Evolutionary conservation across 2,888 invertebrate genomes (phyloP).

Genomic region (Encarsia formosa): DNA sequence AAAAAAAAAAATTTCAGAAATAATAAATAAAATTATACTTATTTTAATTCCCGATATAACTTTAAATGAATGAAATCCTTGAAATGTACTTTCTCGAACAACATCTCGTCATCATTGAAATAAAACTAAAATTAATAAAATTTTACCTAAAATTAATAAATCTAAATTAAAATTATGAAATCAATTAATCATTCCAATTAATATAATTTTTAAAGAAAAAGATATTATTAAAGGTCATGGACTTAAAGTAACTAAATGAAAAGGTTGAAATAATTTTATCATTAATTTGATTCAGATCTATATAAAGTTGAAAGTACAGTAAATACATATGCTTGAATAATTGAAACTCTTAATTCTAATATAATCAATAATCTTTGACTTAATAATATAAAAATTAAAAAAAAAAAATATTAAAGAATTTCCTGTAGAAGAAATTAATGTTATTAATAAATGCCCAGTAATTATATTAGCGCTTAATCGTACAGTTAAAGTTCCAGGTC

Average conservation of each 20-base stretch:
- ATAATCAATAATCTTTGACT: constrained; percentile 56
- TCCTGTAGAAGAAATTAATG: constrained; percentile 56
- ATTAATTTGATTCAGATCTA: constrained; percentile 65
- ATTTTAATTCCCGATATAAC: constrained; percentile 61
- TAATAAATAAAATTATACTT: constrained; percentile 59
- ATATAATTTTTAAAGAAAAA: constrained; percentile 57
- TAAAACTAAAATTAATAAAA: constrained; percentile 52
- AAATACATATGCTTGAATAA: constrained; percentile 68
- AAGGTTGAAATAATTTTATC: constrained; percentile 26
- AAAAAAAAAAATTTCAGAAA: constrained; percentile 56
- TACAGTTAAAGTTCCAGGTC: constrained; percentile 65
- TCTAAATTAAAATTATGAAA: constrained; percentile 57
- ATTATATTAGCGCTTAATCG: constrained; percentile 75
- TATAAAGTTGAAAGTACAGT: constrained; percentile 63
- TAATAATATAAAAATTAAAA: constrained; percentile 46
- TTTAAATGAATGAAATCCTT: constrained; percentile 61
- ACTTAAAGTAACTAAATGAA: constrained; percentile 56
- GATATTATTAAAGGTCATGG: constrained; percentile 46
- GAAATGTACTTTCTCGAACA: constrained; percentile 63
- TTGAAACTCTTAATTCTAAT: constrained; percentile 59
- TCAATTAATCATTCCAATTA: constrained; percentile 61
- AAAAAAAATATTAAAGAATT: constrained; percentile 42
- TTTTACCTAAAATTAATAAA: constrained; percentile 55
- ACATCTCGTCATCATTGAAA: constrained; percentile 70
- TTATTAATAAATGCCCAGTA: constrained; percentile 67